phyloP scores from a whole-genome alignment of 2,113 vertebrate genomes.

The Melospiza melodia region DNA sequence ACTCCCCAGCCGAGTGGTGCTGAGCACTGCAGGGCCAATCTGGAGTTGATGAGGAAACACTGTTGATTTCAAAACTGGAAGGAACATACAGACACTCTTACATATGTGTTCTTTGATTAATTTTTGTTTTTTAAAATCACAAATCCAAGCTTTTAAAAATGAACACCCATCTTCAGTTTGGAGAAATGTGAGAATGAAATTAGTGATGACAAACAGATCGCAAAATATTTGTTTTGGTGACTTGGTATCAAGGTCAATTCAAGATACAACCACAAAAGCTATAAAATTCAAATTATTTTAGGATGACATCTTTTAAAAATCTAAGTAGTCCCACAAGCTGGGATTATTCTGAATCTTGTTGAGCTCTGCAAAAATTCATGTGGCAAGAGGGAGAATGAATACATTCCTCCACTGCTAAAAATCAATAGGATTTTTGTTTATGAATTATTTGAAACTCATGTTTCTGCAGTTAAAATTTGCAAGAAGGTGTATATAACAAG shows the following conservation, averaged over 20 bases:
- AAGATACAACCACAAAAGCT: neutral
- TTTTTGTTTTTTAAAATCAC: neutral
- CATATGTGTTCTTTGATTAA: neutral
- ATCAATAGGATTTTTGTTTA: neutral
- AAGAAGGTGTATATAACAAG: neutral
- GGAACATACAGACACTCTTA: neutral
- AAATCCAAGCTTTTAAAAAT: neutral
- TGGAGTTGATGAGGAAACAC: neutral
- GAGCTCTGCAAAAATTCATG: neutral
- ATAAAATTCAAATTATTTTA: slow-evolving; percentile 1
- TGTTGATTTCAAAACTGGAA: neutral
- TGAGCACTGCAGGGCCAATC: slow-evolving; percentile 40
- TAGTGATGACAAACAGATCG: neutral
- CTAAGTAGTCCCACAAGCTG: neutral
- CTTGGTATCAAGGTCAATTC: neutral
- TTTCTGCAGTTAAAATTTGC: neutral
- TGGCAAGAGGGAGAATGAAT: neutral
- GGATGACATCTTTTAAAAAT: neutral
- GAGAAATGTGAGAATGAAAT: neutral
- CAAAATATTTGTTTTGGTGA: neutral
- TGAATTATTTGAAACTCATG: neutral
- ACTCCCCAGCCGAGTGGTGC: neutral
- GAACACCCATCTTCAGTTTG: neutral
- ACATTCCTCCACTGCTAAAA: neutral
- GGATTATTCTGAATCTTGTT: neutral